Evolutionary conservation across 2,113 vertebrate species (phyloP).

Genomic region (Reinhardtius hippoglossoides): DNA sequence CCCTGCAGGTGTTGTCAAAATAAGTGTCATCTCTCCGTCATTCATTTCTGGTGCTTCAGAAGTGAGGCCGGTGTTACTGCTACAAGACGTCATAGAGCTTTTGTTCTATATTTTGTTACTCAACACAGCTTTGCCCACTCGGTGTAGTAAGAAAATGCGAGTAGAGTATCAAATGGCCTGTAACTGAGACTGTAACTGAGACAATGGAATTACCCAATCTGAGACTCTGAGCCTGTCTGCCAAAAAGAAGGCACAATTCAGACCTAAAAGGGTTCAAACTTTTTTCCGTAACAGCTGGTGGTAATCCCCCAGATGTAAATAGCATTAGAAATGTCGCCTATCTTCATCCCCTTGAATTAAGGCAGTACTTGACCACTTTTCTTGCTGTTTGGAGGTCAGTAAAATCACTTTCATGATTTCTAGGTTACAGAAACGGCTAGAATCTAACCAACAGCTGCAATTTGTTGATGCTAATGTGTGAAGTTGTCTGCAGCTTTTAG

Average conservation of each 20-base stretch:
- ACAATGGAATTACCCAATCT: constrained; percentile 13
- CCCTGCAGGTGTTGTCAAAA: constrained; percentile 47
- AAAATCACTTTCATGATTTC: constrained; percentile 18
- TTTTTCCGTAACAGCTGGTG: not conserved
- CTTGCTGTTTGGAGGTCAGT: constrained; percentile 1
- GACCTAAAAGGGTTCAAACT: constrained; percentile 27
- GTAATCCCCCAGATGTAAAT: not conserved
- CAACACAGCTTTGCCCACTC: constrained; percentile 8
- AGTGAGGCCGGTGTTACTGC: constrained; percentile 27
- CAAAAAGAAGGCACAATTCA: constrained; percentile 52
- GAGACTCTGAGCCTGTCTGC: constrained; percentile 11
- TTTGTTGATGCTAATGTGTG: constrained; percentile 26
- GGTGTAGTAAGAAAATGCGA: not conserved
- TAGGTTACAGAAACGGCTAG: constrained; percentile 25
- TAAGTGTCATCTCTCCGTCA: constrained; percentile 24
- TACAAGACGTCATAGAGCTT: not conserved
- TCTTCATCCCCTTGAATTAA: not conserved
- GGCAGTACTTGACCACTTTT: not conserved
- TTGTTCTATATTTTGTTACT: constrained; percentile 23
- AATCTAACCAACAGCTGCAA: constrained; percentile 42
- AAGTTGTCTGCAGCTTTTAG: constrained; percentile 29
- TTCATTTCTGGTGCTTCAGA: constrained; percentile 13
- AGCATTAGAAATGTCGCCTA: not conserved
- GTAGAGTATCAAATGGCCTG: constrained; percentile 10
- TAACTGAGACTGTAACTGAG: constrained; percentile 4